Percentiles rank a stretch among this genome's conserved stretches.
phyloP scores from a whole-genome alignment of 2,888 invertebrate genomes.

The Cephus sareptanus region DNA sequence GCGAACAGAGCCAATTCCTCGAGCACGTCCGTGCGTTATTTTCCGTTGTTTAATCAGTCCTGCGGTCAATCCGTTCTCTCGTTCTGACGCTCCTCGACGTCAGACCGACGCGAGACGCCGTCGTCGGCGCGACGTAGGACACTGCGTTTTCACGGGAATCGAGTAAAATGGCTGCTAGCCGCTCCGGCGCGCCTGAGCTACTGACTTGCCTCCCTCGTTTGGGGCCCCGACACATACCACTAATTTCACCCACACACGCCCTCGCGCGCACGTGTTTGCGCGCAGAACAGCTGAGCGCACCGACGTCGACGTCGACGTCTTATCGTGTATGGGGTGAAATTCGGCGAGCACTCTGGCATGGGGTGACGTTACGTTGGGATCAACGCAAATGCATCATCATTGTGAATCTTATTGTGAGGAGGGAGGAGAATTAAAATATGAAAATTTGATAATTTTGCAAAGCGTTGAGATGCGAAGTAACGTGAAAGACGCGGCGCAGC shows the following conservation, averaged over 20 bases:
- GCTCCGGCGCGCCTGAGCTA: slow-evolving; percentile 65
- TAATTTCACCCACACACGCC: slow-evolving; percentile 45
- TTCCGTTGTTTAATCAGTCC: neutral
- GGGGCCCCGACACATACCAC: slow-evolving; percentile 57
- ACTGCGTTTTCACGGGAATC: slow-evolving; percentile 54
- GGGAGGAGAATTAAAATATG: neutral
- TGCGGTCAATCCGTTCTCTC: neutral
- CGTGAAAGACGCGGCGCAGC: neutral
- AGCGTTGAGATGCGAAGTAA: neutral
- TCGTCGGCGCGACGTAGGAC: slow-evolving; percentile 10
- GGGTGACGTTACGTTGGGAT: neutral
- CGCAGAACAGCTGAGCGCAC: slow-evolving; percentile 63
- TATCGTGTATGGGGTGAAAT: neutral
- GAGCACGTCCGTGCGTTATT: neutral
- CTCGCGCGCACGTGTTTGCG: slow-evolving; percentile 62
- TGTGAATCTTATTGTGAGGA: neutral
- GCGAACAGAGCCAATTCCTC: neutral
- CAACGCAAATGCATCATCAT: neutral
- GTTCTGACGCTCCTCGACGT: neutral
- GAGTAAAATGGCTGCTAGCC: slow-evolving; percentile 64
- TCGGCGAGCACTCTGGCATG: neutral
- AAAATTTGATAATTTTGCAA: neutral
- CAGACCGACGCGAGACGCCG: slow-evolving; percentile 1
- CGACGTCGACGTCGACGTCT: slow-evolving; percentile 17
- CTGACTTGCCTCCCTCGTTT: slow-evolving; percentile 65